Evolutionary conservation across 2,888 invertebrate species (phyloP).

Genomic region (Drosophila stalkeri): DNA sequence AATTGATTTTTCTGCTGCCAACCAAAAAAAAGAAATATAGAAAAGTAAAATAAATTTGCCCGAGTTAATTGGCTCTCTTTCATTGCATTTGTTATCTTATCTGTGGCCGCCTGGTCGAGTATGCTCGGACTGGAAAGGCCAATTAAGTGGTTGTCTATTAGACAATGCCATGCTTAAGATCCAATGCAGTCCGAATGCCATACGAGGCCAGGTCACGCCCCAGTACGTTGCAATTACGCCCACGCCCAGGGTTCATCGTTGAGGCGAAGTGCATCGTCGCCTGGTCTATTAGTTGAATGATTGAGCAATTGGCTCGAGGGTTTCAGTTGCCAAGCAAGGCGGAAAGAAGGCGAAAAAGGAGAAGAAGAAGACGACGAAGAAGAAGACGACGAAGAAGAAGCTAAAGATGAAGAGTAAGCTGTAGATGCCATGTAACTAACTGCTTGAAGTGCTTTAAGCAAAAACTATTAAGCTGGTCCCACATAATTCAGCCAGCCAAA

Average conservation of each 20-base stretch:
- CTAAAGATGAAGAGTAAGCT: slow-evolving; percentile 4
- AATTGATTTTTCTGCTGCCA: not conserved
- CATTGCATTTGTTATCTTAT: slow-evolving; percentile 16
- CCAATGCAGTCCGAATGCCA: slow-evolving; percentile 2
- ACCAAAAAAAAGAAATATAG: not conserved
- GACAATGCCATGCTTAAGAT: slow-evolving; percentile 12
- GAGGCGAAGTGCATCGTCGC: slow-evolving; percentile 27
- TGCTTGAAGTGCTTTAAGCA: slow-evolving; percentile 22
- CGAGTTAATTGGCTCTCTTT: slow-evolving; percentile 1
- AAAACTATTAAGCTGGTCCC: slow-evolving; percentile 31
- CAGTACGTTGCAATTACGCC: slow-evolving; percentile 50
- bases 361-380: not conserved
- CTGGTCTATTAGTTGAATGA: slow-evolving; percentile 65
- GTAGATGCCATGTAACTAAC: slow-evolving; percentile 24
- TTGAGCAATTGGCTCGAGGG: slow-evolving; percentile 66
- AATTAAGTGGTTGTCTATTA: slow-evolving; percentile 61
- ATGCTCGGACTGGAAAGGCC: slow-evolving; percentile 30
- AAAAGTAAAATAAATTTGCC: slow-evolving; percentile 3
- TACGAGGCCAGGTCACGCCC: slow-evolving; percentile 45
- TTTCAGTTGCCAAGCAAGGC: slow-evolving; percentile 8
- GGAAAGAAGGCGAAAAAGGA: not conserved
- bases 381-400: not conserved
- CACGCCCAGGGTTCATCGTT: not conserved
- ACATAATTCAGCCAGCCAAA: slow-evolving; percentile 38
- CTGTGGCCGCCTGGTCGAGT: not conserved